These are phyloP conservation scores for Amblyjoppa fuscipennis DNA, from an alignment of 2,888 invertebrate species.

Conservation along the genomic window DNA sequence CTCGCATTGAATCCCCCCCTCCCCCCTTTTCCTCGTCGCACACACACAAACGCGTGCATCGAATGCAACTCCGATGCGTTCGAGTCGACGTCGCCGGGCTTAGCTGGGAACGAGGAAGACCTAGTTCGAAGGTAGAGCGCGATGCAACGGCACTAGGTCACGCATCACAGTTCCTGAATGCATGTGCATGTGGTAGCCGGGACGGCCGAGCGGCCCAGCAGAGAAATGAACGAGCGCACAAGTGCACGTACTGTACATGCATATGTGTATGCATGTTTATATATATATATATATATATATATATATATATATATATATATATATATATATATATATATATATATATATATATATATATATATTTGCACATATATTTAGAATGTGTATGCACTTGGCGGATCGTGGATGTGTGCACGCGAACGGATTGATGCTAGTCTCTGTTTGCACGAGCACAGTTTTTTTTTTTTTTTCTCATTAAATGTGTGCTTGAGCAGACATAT, in stretches of 20 bases:
- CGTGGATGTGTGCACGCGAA: constrained; percentile 62
- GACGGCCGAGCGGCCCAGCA: constrained; percentile 18
- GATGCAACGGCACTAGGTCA: constrained; percentile 84
- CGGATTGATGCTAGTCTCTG: constrained; percentile 26
- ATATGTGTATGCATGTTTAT: constrained; percentile 9
- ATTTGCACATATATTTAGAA: background rate
- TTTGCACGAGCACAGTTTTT: constrained; percentile 26
- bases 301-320: constrained; percentile 15
- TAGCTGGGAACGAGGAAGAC: constrained; percentile 82
- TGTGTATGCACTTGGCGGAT: constrained; percentile 10
- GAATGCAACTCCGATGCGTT: constrained; percentile 70
- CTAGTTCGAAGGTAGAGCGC: constrained; percentile 84
- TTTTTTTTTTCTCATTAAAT: constrained; percentile 14
- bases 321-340: background rate
- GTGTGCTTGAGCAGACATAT: constrained; percentile 24
- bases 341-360: background rate
- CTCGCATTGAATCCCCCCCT: constrained; percentile 23
- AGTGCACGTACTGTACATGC: background rate
- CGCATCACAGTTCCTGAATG: constrained; percentile 84
- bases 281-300: background rate
- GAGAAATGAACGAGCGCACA: constrained; percentile 56
- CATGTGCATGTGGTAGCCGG: constrained; percentile 66
- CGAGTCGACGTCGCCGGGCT: constrained; percentile 67
- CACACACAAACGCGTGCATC: constrained; percentile 43
- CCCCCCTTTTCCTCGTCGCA: background rate